Evolutionary conservation across 1,140 invertebrate species (phyloP).

Genomic region (Melitaea cinxia): DNA sequence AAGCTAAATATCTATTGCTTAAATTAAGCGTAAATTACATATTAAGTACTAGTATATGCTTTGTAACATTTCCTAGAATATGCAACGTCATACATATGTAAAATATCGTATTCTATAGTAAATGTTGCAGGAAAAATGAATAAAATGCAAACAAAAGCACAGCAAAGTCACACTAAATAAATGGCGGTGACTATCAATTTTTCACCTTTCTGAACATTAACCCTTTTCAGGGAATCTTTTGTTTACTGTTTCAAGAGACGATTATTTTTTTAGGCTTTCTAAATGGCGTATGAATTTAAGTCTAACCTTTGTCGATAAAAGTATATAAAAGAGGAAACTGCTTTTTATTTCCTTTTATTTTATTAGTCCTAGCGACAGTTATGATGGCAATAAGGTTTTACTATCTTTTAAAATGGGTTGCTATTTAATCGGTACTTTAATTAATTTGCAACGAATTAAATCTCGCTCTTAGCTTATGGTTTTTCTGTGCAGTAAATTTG

Average conservation of each 20-base stretch:
- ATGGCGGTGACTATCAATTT: background rate
- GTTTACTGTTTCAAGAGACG: background rate
- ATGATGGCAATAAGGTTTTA: no score
- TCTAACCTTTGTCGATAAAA: background rate
- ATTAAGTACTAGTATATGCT: no score
- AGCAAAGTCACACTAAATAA: conserved; percentile 4
- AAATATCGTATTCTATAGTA: background rate
- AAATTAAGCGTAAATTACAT: no score
- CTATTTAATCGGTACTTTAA: no score
- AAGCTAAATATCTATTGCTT: no score
- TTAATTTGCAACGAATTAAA: no score
- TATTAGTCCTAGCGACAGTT: no score
- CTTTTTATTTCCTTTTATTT: background rate
- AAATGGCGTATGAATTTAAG: background rate
- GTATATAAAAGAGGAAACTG: background rate
- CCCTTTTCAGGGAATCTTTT: background rate
- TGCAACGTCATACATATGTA: background rate
- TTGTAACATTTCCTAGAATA: background rate
- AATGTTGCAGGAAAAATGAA: background rate
- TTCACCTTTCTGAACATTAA: background rate
- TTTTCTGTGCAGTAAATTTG: no score
- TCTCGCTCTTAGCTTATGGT: no score
- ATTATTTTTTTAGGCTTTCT: conserved; percentile 1
- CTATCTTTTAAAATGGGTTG: no score
- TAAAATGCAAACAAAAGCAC: background rate